Conservation (phyloP, 2,797 vertebrate genomes). For the Danio choprae region DNA sequence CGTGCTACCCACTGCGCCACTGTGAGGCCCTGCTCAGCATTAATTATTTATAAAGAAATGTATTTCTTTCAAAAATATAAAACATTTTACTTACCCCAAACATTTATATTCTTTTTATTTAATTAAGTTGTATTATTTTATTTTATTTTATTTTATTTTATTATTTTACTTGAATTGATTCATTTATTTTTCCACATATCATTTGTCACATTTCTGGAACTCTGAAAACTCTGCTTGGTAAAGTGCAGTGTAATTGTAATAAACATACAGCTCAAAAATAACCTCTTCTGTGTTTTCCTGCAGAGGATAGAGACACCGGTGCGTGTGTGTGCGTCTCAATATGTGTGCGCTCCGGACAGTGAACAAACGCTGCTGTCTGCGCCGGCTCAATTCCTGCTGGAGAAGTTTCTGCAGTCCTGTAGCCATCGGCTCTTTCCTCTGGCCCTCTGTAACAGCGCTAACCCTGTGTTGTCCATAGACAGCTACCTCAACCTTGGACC, state of each 20-base stretch:
- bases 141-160: not conserved
- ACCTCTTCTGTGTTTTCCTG: conserved; percentile 40
- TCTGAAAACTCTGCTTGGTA: not conserved
- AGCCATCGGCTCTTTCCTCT: conserved; percentile 94
- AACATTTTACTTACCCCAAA: not conserved
- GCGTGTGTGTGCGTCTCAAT: conserved; percentile 88
- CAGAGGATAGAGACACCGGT: conserved; percentile 87
- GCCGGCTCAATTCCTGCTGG: conserved; percentile 94
- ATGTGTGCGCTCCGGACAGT: conserved; percentile 95
- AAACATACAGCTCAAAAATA: not conserved
- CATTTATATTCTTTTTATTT: too few relatives aligned
- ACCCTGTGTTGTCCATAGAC: conserved; percentile 93
- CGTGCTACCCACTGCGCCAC: too few relatives aligned
- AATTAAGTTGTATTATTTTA: too few relatives aligned
- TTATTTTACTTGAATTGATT: too few relatives aligned
- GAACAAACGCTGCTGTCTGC: conserved; percentile 94
- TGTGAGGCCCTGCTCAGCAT: too few relatives aligned
- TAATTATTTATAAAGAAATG: too few relatives aligned
- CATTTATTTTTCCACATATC: not conserved
- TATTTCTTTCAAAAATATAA: not conserved
- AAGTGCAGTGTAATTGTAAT: not conserved
- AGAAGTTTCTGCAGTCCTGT: conserved; percentile 93
- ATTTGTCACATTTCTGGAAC: not conserved
- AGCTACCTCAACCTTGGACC: conserved; percentile 96
- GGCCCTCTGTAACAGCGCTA: conserved; percentile 86